Evolutionary conservation across 2,797 vertebrate genomes (phyloP).

Genomic region (Microctenopoma steveboyesi): DNA sequence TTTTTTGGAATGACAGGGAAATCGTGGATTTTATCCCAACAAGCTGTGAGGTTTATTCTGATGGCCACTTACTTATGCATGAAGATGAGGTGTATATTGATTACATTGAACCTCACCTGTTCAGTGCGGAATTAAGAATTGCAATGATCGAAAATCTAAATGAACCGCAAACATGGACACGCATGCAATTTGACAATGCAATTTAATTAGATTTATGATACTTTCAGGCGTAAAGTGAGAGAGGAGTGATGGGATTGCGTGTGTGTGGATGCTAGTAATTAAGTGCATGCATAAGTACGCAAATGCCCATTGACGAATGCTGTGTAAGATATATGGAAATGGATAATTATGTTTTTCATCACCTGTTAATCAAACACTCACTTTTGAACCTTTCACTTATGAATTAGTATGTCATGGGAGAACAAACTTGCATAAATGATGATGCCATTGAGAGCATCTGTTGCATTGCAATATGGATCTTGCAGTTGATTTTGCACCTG

Average conservation of each 20-base stretch:
- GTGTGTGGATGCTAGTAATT: slow-evolving; percentile 31
- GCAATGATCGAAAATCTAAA: not conserved
- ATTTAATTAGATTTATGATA: slow-evolving; percentile 14
- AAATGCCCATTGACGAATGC: slow-evolving; percentile 38
- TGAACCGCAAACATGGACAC: slow-evolving; percentile 20
- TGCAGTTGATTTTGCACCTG: slow-evolving; percentile 58
- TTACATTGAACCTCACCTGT: slow-evolving; percentile 29
- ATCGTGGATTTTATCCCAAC: slow-evolving; percentile 43
- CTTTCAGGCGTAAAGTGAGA: not conserved
- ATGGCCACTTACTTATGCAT: slow-evolving; percentile 57
- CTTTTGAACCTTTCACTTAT: slow-evolving; percentile 25
- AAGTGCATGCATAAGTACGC: slow-evolving; percentile 59
- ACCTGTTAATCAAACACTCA: slow-evolving; percentile 32
- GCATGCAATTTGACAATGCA: slow-evolving; percentile 57
- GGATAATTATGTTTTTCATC: slow-evolving; percentile 35
- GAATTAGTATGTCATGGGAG: slow-evolving; percentile 25
- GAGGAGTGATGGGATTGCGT: not conserved
- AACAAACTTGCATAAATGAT: slow-evolving; percentile 46
- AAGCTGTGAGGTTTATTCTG: slow-evolving; percentile 16
- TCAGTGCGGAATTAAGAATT: slow-evolving; percentile 14
- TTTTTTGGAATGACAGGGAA: slow-evolving; percentile 63
- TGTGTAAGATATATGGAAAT: slow-evolving; percentile 24
- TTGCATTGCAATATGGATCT: slow-evolving; percentile 66
- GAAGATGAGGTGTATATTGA: slow-evolving; percentile 38
- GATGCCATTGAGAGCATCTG: slow-evolving; percentile 25